Conservation (phyloP, 2,797 vertebrate genomes). For the Artibeus lituratus region DNA sequence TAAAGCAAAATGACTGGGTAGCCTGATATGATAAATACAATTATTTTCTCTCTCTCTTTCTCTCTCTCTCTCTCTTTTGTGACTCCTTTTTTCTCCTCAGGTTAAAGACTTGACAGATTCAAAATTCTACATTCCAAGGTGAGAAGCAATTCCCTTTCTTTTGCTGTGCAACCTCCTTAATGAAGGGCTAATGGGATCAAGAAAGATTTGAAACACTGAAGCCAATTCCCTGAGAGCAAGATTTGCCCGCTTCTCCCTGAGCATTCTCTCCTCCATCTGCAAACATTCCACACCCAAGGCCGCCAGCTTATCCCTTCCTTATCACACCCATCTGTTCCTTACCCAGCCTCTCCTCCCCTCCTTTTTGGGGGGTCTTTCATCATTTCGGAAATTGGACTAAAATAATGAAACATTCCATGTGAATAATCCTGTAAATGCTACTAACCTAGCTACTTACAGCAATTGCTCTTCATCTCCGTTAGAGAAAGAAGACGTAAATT, state of each 20-base stretch:
- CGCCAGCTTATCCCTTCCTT: background rate
- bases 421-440: slow-evolving; percentile 40
- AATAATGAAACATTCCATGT: slow-evolving; percentile 58
- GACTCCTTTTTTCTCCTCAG: background rate
- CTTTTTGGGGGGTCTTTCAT: background rate
- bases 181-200: slow-evolving; percentile 37
- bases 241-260: slow-evolving; percentile 24
- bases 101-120: background rate
- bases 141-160: background rate
- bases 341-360: background rate
- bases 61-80: background rate
- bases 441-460: slow-evolving; percentile 67
- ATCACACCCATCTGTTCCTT: background rate
- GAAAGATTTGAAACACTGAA: slow-evolving; percentile 44
- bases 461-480: slow-evolving; percentile 69
- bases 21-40: background rate
- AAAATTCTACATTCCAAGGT: background rate
- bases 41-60: background rate
- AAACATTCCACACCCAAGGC: background rate
- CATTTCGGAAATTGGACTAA: slow-evolving; percentile 70
- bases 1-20: background rate
- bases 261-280: background rate
- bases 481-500: slow-evolving; percentile 23
- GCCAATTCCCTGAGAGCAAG: background rate
- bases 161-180: background rate